phyloP scores from a whole-genome alignment of 2,797 vertebrate species.

The Phataginus tetradactyla region DNA sequence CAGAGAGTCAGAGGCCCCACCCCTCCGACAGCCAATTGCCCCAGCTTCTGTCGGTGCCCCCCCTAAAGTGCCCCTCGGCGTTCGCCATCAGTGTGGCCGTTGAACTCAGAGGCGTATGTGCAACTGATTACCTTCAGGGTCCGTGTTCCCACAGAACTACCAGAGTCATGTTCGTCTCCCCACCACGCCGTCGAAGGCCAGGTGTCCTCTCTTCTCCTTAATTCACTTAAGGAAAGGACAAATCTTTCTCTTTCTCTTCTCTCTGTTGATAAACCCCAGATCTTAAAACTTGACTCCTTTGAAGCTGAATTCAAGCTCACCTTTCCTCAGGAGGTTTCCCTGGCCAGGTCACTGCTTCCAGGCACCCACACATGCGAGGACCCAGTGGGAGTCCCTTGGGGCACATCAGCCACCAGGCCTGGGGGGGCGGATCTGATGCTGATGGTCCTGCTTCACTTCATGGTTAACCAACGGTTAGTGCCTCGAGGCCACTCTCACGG shows the following conservation, averaged over 20 bases:
- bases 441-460: accelerated
- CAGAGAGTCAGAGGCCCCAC: not conserved
- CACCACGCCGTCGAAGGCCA: not conserved
- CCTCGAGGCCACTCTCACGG: not conserved
- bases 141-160: not conserved
- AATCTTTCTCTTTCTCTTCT: not conserved
- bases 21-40: not conserved
- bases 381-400: accelerated
- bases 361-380: accelerated
- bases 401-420: too few species aligned
- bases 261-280: not conserved
- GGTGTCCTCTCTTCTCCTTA: too few species aligned
- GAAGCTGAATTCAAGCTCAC: not conserved
- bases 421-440: not conserved
- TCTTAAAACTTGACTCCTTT: not conserved
- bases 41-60: not conserved
- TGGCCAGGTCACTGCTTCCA: not conserved
- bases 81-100: not conserved
- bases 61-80: not conserved
- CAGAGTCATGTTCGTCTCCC: not conserved
- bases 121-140: not conserved
- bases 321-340: not conserved
- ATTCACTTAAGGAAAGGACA: not conserved
- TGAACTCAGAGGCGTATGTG: not conserved
- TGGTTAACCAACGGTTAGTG: not conserved